phyloP scores from a whole-genome alignment of 2,888 invertebrate species.

The Tribolium freemani region DNA sequence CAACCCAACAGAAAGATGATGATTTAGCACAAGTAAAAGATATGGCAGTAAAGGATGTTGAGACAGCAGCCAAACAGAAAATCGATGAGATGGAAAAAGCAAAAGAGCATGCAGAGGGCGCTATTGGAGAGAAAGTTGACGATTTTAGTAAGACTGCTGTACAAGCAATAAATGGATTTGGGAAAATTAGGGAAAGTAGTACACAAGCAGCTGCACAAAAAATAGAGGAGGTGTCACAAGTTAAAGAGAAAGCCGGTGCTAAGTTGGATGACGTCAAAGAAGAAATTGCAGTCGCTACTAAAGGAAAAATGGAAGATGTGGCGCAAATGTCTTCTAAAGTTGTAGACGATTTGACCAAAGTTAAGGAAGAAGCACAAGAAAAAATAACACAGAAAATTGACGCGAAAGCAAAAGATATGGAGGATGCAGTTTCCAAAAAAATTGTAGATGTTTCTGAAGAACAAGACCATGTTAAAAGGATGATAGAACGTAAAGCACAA shows the following conservation, averaged over 20 bases:
- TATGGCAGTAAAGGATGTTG: not conserved
- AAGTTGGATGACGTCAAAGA: constrained; percentile 2
- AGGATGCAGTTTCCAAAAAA: not conserved
- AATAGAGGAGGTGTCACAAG: not conserved
- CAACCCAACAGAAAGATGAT: not conserved
- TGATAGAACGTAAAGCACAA: not conserved
- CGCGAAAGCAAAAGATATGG: too few species aligned
- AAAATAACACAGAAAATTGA: too few species aligned
- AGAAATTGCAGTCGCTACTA: not conserved
- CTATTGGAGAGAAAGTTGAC: not conserved
- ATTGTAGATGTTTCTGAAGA: not conserved
- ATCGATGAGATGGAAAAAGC: constrained; percentile 12
- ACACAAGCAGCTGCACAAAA: not conserved
- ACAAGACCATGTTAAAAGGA: not conserved
- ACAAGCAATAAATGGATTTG: not conserved
- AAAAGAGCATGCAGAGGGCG: not conserved
- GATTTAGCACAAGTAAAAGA: not conserved
- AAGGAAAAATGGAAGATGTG: not conserved
- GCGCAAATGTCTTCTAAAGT: not conserved
- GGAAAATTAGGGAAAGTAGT: not conserved
- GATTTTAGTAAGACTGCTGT: not conserved
- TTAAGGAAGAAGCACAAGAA: not conserved
- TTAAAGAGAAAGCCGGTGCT: not conserved
- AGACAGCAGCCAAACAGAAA: constrained; percentile 6
- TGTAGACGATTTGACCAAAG: not conserved